Base-by-base conservation (phyloP, 2,888 invertebrate species). In the Eupithecia abbreviata region DNA sequence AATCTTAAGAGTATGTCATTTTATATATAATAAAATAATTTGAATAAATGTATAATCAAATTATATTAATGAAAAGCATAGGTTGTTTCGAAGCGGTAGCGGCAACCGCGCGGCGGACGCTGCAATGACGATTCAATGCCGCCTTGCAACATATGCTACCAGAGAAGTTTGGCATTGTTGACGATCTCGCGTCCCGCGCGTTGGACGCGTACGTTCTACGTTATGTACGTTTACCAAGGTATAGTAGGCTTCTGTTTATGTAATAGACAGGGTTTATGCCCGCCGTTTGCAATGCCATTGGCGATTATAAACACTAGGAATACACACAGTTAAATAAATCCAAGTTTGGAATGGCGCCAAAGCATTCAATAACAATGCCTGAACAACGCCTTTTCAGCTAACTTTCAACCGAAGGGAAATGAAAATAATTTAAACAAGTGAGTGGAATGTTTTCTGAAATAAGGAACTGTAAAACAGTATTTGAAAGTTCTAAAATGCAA, bases 281-380 rank as follows among this genome's bases (percentile, higher is more conserved):
- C 9, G 9, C 55, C 55, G n/a, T 6, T 55, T n/a, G 7, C 55
- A 55, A 7, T 55, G 3, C 6, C n/a, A 7, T n/a, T 41, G 42
- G 62, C 62, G 10, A 30, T 10, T n/a, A 62, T 62, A 30, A 62
- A 42, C 55, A 9, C 51, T 6, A 13, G 42, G 30, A 30, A 30
- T 30, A 30, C 30, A 30, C 30, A 30, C 49, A 18, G 58, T 75
- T 49, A 45, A 66, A 73, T 3, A 67, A 10, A 43, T 71, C 15
- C 10, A 18, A 58, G 49, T 30, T 74, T 77, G 74, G 77, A 74
- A 65, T 69, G 77, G 43, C 51, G 77, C 77, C 77, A 74, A 73
- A 65, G 65, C 72, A 65, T 74, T 77, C 72, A 69, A 72, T 72
- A 62, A 72, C 72, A 74, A 72, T 77, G 30, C 62, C 65, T 43